Conservation (phyloP, 2,888 invertebrate genomes). For the Xanthostigma xanthostigma region DNA sequence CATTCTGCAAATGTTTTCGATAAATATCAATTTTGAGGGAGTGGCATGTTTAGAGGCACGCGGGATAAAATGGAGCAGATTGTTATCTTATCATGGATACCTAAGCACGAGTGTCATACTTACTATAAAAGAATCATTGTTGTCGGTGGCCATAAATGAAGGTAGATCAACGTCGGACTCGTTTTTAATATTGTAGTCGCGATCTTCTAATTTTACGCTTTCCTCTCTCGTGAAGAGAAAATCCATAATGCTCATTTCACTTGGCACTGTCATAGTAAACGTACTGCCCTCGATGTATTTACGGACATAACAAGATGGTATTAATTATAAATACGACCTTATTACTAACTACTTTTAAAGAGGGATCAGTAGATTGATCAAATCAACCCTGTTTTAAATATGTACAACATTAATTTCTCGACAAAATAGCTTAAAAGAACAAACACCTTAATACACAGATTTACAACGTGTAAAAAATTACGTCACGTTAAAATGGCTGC, state of each 20-base stretch:
- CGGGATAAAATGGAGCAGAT: neutral
- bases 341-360: neutral
- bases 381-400: neutral
- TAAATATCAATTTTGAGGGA: constrained; percentile 1
- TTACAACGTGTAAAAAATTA: constrained; percentile 50
- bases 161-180: constrained; percentile 8
- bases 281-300: constrained; percentile 1
- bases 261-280: constrained; percentile 21
- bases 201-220: constrained; percentile 21
- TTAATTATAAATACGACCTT: neutral
- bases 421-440: neutral
- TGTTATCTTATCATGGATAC: too few species aligned
- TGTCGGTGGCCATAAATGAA: neutral
- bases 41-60: constrained; percentile 8
- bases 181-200: constrained; percentile 14
- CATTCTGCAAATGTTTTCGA: constrained; percentile 22
- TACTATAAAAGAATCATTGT: constrained; percentile 3
- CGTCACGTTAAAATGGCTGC: constrained; percentile 31
- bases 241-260: constrained; percentile 28
- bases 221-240: constrained; percentile 26
- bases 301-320: neutral
- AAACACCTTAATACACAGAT: neutral
- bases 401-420: neutral
- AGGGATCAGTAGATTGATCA: too few species aligned
- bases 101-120: neutral